Conservation (phyloP, 1,140 invertebrate species). For the Drosophila quadrilineata region DNA sequence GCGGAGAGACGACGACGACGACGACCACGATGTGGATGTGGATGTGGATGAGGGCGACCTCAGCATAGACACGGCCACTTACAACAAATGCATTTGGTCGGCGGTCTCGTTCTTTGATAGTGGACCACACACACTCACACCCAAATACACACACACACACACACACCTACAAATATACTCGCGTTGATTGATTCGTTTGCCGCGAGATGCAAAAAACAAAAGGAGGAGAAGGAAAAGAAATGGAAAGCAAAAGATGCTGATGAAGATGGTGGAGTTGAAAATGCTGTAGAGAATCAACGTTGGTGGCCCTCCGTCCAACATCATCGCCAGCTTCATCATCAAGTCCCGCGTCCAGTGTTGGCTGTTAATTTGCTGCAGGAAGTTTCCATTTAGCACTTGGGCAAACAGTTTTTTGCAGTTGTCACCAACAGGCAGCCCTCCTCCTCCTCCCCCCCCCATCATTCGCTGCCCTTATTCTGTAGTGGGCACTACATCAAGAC, state of each 20-base stretch:
- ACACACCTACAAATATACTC: slow-evolving; percentile 59
- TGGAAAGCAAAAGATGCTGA: too few relatives aligned
- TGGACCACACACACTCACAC: slow-evolving; percentile 69
- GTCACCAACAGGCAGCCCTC: slow-evolving; percentile 47
- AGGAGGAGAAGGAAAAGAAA: slow-evolving; percentile 5
- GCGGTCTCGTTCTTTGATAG: slow-evolving; percentile 65
- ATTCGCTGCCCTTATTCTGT: slow-evolving; percentile 8
- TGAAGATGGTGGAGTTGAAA: too few relatives aligned
- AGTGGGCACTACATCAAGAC: slow-evolving; percentile 54
- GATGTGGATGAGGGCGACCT: slow-evolving; percentile 8
- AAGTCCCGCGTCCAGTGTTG: slow-evolving; percentile 23
- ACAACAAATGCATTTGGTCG: slow-evolving; percentile 72
- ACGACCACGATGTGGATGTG: slow-evolving; percentile 8
- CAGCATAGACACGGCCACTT: slow-evolving; percentile 72
- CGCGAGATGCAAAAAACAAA: slow-evolving; percentile 67
- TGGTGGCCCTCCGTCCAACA: slow-evolving; percentile 47
- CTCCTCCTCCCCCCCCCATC: too few relatives aligned
- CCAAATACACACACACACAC: slow-evolving; percentile 15
- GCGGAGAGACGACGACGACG: slow-evolving; percentile 41
- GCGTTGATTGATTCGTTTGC: slow-evolving; percentile 72
- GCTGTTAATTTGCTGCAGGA: slow-evolving; percentile 73
- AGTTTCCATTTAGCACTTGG: slow-evolving; percentile 77
- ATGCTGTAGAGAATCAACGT: slow-evolving; percentile 42
- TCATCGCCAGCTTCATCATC: neutral
- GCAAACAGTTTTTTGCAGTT: slow-evolving; percentile 73